Base-by-base conservation (phyloP, 30 jellyfish, hydroid and myxozoan species). In the Turritopsis rubra region DNA sequence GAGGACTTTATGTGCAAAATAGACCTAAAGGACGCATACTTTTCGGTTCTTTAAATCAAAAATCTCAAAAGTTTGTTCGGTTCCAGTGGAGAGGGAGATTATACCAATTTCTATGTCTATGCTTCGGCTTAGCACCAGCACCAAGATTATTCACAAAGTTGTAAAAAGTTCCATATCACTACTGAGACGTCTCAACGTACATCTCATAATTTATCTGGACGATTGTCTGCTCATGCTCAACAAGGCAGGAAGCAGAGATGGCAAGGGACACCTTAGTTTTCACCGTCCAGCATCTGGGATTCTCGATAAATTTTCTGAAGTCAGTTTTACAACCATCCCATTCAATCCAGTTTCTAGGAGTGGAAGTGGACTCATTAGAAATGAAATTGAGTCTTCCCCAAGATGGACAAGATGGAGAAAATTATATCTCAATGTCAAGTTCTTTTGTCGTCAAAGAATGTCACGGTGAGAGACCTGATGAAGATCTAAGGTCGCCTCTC, bases 361-460 rank as follows among this genome's bases (percentile, higher is more conserved):
- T 83, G 89, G 85, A 71, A 53, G 54, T 83, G 71, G 71, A 72
- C 25, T 83, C 89, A 26, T 78, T 71, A 54, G 9, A 29, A 22
- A 21, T 81, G 88, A 81, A 27, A 19, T 81, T 85, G 25, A 52
- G 8, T 30, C 65, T 20, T 72, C 88, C 27, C 75, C 7, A n/a
- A n/a, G n/a, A n/a, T n/a, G 4, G 83, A 81, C 24, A 81, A 0
- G 0, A 53, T 81, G 28, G 71, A 66, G 13, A 54, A 23, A 18
- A 73, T 81, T 52, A 23, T 65, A 31, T n/a, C 70, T 27, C 82
- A 81, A 81, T 66, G 88, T 71, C 82, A 81, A 52, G 72, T 19
- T 16, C 72, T 66, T 17, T 72, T 81, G 8, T 66, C 65, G 20
- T 21, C 70, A 1, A 19, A 1, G 21, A 22, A 21, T 28, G 52